Base-by-base conservation (phyloP, 2,888 invertebrate species). In the Archaeoteleia sp. region DNA sequence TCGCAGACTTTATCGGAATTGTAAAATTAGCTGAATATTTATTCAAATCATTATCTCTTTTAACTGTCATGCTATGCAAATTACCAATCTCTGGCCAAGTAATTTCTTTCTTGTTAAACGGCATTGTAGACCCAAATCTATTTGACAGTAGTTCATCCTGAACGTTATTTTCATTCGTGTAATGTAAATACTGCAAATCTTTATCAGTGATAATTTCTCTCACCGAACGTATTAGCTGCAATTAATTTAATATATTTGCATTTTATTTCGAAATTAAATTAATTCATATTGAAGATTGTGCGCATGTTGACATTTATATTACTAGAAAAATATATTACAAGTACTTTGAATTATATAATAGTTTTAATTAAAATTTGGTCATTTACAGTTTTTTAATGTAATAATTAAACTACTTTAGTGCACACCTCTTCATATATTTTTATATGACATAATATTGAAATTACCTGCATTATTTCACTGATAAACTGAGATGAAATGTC, bases 401-500 rank as follows among this genome's bases (percentile, higher is more conserved):
- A 37, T 6, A 63, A 40, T 23, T 30, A 39, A 67, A 48, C 9
- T 37, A 25, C 43, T 35, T n/a, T n/a, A n/a, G n/a, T n/a, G n/a
- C n/a, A n/a, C n/a, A n/a, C n/a, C n/a, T n/a, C n/a, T n/a, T 8
- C 17, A 27, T 13, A 14, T 27, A 14, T 27, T 53, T 49, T 46
- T n/a, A n/a, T n/a, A n/a, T n/a, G n/a, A n/a, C n/a, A n/a, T n/a
- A n/a, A n/a, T n/a, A n/a, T n/a, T n/a, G n/a, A n/a, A n/a, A n/a
- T 75, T 78, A 90, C 89, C 82, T 87, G 85, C 83, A 89, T 89
- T 54, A 92, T 89, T 73, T 89, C 88, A 61, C 87, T 87, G 14
- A 88, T 88, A 0, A 86, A 87, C 3, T 87, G 83, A 4, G 87
- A 85, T 1, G 88, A 87, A 15, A 90, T 87, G 32, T 86, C 85